Evolutionary conservation across 2,888 invertebrate genomes (phyloP).

Genomic region (Pterostichus madidus): DNA sequence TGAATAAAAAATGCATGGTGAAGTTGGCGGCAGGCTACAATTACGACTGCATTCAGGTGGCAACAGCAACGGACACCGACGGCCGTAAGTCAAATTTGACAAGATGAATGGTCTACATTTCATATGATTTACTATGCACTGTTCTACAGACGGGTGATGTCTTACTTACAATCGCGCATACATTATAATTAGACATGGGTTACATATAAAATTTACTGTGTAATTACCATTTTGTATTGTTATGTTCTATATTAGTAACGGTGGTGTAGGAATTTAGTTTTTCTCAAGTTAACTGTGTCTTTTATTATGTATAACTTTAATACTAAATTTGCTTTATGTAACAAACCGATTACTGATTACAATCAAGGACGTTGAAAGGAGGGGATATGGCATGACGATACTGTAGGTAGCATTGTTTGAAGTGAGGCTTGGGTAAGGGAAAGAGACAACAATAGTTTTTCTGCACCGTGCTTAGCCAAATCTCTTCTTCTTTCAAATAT

Average conservation of each 20-base stretch:
- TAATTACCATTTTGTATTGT: conserved; percentile 55
- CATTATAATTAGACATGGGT: conserved; percentile 57
- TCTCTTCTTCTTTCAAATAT: too few relatives aligned
- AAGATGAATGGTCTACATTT: conserved; percentile 61
- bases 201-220: conserved; percentile 27
- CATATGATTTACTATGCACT: conserved; percentile 56
- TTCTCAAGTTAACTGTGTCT: too few relatives aligned
- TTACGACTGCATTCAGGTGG: conserved; percentile 59
- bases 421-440: too few relatives aligned
- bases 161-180: conserved; percentile 54
- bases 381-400: too few relatives aligned
- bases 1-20: conserved; percentile 48
- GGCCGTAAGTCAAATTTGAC: conserved; percentile 56
- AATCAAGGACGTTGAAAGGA: too few relatives aligned
- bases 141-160: conserved; percentile 51
- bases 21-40: conserved; percentile 50
- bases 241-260: neutral
- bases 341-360: too few relatives aligned
- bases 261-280: too few relatives aligned
- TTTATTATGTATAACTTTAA: too few relatives aligned
- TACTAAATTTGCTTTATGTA: too few relatives aligned
- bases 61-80: conserved; percentile 32
- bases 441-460: too few relatives aligned
- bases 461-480: too few relatives aligned
- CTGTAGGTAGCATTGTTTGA: too few relatives aligned